Evolutionary conservation across 2,888 invertebrate genomes (phyloP).

Genomic region (Brachypalpus laphriformis): DNA sequence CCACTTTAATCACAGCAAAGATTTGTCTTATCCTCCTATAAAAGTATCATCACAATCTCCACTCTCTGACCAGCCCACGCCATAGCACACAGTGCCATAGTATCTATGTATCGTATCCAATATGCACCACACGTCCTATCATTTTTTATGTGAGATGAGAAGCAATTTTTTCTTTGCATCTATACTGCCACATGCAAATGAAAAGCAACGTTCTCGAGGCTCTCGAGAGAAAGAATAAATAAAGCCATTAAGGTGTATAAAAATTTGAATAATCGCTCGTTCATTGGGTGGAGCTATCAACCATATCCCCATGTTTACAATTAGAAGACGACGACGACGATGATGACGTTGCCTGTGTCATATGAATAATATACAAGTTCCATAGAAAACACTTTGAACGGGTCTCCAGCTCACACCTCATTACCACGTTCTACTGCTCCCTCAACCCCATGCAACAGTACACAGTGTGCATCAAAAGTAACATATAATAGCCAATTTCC

Average conservation of each 20-base stretch:
- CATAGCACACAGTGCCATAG: conserved; percentile 38
- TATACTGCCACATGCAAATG: conserved; percentile 48
- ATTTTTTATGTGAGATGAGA: conserved; percentile 56
- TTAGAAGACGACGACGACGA: conserved; percentile 45
- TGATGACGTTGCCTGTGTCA: conserved; percentile 5
- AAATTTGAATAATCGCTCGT: conserved; percentile 71
- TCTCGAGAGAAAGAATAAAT: conserved; percentile 58
- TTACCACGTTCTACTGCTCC: conserved; percentile 64
- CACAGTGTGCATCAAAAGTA: conserved; percentile 58
- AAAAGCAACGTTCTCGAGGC: conserved; percentile 43
- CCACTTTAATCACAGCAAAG: conserved; percentile 59
- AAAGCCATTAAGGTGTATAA: conserved; percentile 71
- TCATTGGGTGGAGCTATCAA: conserved; percentile 65
- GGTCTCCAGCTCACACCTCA: conserved; percentile 70
- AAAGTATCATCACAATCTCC: conserved; percentile 57
- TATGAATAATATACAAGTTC: conserved; percentile 66
- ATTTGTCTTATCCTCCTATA: conserved; percentile 69
- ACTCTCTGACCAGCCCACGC: conserved; percentile 47
- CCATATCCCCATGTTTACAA: conserved; percentile 66
- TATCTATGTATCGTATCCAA: conserved; percentile 39
- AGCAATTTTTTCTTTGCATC: conserved; percentile 38
- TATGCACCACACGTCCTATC: conserved; percentile 67
- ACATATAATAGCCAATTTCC: conserved; percentile 74
- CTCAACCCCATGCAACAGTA: conserved; percentile 11
- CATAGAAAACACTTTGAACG: conserved; percentile 51